Base-by-base conservation (phyloP, 2,797 vertebrate genomes). In the Phrynocephalus forsythii region DNA sequence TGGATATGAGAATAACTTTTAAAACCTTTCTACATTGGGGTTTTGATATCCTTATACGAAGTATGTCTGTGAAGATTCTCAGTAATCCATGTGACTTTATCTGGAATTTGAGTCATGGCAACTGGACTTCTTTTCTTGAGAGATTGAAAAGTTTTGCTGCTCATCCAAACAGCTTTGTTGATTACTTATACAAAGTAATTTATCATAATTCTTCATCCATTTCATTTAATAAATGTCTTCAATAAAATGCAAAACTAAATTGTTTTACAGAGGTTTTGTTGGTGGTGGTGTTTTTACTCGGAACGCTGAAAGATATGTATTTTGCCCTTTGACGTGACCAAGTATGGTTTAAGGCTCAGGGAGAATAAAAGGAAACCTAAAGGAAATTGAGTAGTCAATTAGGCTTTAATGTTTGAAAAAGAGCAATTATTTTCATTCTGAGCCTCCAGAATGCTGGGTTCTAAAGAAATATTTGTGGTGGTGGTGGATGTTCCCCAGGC, bases 381-480 rank as follows among this genome's bases (percentile, higher is more conserved):
- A 71, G 50, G 52, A 79, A 87, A 44, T 15, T 44, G 20, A 78
- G 26, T 5, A n/a, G 26, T 60, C 69, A 6, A 52, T 22, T 11
- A 26, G 30, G 3, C 9, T 71, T 83, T 68, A 77, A 56, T 60
- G 73, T 52, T 22, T 60, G 81, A 77, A 44, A 56, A 81, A 82
- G 28, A 66, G 52, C 38, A 52, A 56, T 83, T 81, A 72, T 87
- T 87, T 83, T 71, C 71, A 50, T 78, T 83, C n/a, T 28, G n/a
- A 30, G 15, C 33, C 63, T 78, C 11, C 33, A 69, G 38, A 50
- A 76, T 20, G 30, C 15, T 79, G 20, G 30, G 10, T 71, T 71
- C 24, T 56, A 83, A 78, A 78, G 30, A 48, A 22, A 28, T 83
- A 67, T 60, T 83, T 72, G 48, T 82, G 86, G 33, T 83, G 66